phyloP scores from a whole-genome alignment of 1,140 invertebrate genomes.

The Eumeta japonica region DNA sequence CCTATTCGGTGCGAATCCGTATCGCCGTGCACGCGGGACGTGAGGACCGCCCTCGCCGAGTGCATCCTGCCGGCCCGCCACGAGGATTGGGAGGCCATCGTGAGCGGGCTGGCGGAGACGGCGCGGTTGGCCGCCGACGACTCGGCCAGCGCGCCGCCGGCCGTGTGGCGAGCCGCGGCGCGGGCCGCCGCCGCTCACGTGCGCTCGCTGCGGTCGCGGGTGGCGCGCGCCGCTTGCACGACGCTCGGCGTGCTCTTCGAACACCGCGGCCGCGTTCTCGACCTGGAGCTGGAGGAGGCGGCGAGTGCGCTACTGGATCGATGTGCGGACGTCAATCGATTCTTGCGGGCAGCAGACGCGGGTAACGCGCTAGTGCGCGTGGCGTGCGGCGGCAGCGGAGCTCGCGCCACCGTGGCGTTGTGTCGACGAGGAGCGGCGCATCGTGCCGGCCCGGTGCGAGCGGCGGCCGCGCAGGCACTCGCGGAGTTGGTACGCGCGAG shows the following conservation, averaged over 20 bases:
- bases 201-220: conserved; percentile 86
- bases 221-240: conserved; percentile 80
- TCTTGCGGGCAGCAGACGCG: conserved; percentile 83
- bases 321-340: conserved; percentile 90
- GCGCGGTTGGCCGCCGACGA: conserved; percentile 73
- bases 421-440: conserved; percentile 66
- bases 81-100: conserved; percentile 82
- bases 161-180: conserved; percentile 63
- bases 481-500: conserved; percentile 68
- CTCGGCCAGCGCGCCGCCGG: conserved; percentile 64
- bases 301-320: conserved; percentile 77
- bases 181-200: conserved; percentile 75
- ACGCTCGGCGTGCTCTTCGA: conserved; percentile 76
- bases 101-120: conserved; percentile 73
- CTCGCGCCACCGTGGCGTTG: conserved; percentile 51
- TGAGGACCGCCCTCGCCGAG: conserved; percentile 37
- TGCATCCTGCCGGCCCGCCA: conserved; percentile 36
- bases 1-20: too few relatives aligned
- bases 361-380: conserved; percentile 78
- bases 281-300: conserved; percentile 86
- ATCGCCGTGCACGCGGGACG: conserved; percentile 27
- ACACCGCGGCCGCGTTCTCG: conserved; percentile 68
- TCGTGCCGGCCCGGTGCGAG: conserved; percentile 81
- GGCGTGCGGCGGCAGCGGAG: conserved; percentile 64
- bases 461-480: conserved; percentile 77